A percentile compares a stretch with the other conserved stretches of the same genome.
These are phyloP conservation scores for Himantopus leucocephalus DNA, from an alignment of 2,113 vertebrate species.

Conservation along the genomic window DNA sequence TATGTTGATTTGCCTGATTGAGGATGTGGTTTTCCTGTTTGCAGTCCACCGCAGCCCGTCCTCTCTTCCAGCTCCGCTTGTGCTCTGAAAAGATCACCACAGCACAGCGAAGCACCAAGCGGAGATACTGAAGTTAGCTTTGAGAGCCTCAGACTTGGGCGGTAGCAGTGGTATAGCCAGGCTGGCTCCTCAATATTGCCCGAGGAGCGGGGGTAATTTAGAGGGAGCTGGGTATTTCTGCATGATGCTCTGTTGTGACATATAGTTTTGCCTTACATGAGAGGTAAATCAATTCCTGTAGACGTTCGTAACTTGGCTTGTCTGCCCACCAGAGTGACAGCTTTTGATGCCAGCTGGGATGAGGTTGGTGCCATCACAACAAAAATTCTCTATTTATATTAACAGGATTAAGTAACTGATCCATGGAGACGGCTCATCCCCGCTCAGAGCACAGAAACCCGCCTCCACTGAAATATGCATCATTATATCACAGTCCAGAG, in stretches of 20 bases:
- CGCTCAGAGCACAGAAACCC: background rate
- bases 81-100: background rate
- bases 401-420: constrained; percentile 28
- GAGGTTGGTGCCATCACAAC: background rate
- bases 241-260: background rate
- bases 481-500: background rate
- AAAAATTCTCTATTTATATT: constrained; percentile 8
- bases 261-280: background rate
- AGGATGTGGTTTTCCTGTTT: background rate
- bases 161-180: fast-evolving
- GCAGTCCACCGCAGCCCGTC: fast-evolving
- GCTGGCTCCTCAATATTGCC: background rate
- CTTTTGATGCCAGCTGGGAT: constrained; percentile 26
- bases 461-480: background rate
- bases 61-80: background rate
- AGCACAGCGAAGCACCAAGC: background rate
- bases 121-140: background rate
- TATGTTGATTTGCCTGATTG: background rate
- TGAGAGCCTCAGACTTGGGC: background rate
- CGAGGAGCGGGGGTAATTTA: background rate
- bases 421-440: background rate
- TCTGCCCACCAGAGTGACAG: constrained; percentile 16
- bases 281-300: background rate
- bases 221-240: background rate
- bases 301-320: background rate